These are phyloP conservation scores for Laspeyria flexula DNA, from an alignment of 2,888 invertebrate genomes.

Conservation along the genomic window DNA sequence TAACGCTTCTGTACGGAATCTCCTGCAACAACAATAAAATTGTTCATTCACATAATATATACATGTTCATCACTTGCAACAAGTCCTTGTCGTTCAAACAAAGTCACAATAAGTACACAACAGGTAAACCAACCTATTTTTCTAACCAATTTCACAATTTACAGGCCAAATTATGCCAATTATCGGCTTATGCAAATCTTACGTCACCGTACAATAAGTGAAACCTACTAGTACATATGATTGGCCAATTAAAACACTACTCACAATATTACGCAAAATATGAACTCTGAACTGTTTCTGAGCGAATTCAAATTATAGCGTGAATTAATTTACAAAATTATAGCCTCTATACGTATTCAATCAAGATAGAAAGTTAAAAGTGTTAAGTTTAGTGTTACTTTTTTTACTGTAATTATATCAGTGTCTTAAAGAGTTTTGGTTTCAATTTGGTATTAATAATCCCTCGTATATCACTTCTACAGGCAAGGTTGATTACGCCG, in stretches of 20 bases:
- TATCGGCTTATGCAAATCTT: slow-evolving; percentile 41
- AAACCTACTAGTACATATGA: slow-evolving; percentile 37
- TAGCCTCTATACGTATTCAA: slow-evolving; percentile 51
- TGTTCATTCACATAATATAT: no score
- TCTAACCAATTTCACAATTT: slow-evolving; percentile 25
- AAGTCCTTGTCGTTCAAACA: no score
- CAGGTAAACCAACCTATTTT: slow-evolving; percentile 1
- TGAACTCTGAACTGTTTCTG: slow-evolving; percentile 67
- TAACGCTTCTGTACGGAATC: no score
- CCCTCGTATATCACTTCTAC: no score
- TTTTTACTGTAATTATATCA: slow-evolving; percentile 22
- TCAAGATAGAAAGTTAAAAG: slow-evolving; percentile 61
- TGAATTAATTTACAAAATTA: slow-evolving; percentile 65
- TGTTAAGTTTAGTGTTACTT: slow-evolving; percentile 26
- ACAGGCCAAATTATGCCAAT: slow-evolving; percentile 31
- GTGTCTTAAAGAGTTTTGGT: no score
- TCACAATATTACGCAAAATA: slow-evolving; percentile 55
- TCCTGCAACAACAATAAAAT: no score
- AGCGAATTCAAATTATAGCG: slow-evolving; percentile 56
- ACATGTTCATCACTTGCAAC: background rate
- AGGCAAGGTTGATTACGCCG: no score
- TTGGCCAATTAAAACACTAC: slow-evolving; percentile 60
- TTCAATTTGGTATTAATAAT: no score
- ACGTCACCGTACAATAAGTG: slow-evolving; percentile 40
- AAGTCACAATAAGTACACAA: background rate